Percentiles rank a stretch among this genome's conserved stretches.
Conservation (phyloP, 64 coral and sea anemone genomes). For the Catalaphyllia jardinei region DNA sequence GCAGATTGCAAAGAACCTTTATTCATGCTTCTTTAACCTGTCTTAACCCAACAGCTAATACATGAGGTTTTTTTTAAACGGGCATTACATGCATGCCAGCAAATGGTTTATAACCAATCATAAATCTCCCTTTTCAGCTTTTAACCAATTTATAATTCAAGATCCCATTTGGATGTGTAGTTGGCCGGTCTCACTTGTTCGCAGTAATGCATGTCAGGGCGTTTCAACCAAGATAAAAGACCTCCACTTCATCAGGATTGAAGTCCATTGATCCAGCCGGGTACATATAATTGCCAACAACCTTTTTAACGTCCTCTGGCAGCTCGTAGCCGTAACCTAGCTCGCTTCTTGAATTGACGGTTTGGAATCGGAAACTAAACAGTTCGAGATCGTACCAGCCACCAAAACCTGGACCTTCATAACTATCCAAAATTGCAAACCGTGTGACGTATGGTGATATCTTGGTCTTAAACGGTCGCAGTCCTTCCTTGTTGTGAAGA, state of each 20-base stretch:
- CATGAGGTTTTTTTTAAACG: too few relatives aligned
- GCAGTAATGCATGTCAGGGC: not conserved
- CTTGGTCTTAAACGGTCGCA: too few relatives aligned
- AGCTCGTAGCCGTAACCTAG: not conserved
- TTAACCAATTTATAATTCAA: too few relatives aligned
- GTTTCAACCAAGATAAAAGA: not conserved
- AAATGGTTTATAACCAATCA: too few relatives aligned
- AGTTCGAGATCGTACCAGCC: not conserved
- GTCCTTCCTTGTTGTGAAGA: too few relatives aligned
- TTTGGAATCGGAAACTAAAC: not conserved
- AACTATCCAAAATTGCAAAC: not conserved
- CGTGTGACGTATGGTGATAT: not conserved
- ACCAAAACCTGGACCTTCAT: not conserved
- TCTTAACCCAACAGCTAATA: too few relatives aligned
- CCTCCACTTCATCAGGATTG: not conserved
- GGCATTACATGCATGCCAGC: too few relatives aligned
- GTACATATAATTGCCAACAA: not conserved
- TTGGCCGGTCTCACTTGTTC: not conserved
- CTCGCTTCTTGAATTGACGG: not conserved
- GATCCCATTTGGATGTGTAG: not conserved
- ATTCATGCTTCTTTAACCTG: too few relatives aligned
- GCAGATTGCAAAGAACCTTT: too few relatives aligned
- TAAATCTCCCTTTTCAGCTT: too few relatives aligned
- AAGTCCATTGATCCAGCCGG: not conserved
- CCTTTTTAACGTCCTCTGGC: not conserved